Base-by-base conservation (phyloP, 1,140 invertebrate species). In the Muscidifurax raptorellus region DNA sequence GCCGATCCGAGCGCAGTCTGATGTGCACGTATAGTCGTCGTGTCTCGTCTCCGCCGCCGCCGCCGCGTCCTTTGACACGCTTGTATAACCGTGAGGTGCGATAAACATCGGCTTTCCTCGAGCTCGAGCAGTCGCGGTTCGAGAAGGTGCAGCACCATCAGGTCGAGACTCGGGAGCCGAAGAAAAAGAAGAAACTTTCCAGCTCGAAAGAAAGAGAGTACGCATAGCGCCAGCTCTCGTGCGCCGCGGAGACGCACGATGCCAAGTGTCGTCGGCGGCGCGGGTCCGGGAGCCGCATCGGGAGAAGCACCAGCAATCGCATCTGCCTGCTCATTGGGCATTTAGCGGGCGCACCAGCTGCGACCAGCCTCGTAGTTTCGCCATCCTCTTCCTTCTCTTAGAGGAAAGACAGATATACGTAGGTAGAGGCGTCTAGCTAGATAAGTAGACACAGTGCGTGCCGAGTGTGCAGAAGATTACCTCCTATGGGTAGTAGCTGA, bases 51-150 rank as follows among this genome's bases (percentile, higher is more conserved):
- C 25, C 80, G 69, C 67, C n/a, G 13, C 25, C 10, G 75, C 64
- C 27, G 64, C 40, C 76, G 76, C 82, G 82, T 83, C 82, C 82
- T 83, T 83, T 79, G 76, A 83, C 76, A 79, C 76, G 82, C 76
- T 78, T 71, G 71, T 47, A 36, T 25, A 79, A 59, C 22, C 75
- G 82, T 52, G 36, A 66, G 77, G n/a, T 27, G 67, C 15, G 80
- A 82, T 82, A 82, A 81, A 72, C 79, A 81, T 72, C 66, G 32
- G 25, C 66, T 69, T 69, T 13, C 12, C 66, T 30, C 25, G 5
- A 28, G 28, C 66, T 18, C 25, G 66, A 28, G 12, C 69, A n/a
- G 3, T 6, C 3, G 10, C 27, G 79, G 18, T 6, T 12, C 64
- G 22, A 66, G n/a, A n/a, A n/a, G 6, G 64, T n/a, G 7, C 10